Percentiles rank a stretch among this genome's conserved stretches.
These are phyloP conservation scores for Heliconius congener DNA, from an alignment of 1,140 invertebrate species.

Conservation along the genomic window DNA sequence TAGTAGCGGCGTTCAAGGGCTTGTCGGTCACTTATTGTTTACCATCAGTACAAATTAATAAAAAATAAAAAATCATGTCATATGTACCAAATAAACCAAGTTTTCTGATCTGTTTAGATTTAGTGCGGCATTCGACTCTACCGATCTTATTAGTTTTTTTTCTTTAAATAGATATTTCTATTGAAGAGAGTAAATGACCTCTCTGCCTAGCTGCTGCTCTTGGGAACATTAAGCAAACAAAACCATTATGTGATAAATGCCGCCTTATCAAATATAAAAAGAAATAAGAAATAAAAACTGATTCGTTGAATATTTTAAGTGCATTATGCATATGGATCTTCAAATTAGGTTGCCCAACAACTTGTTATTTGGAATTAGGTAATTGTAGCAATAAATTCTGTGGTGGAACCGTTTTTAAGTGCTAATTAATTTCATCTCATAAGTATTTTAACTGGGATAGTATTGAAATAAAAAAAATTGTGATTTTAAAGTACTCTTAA, in stretches of 20 bases:
- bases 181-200: too few species aligned
- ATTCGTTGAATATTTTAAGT: not conserved
- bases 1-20: constrained; percentile 43
- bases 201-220: too few species aligned
- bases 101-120: not conserved
- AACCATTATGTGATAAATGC: too few species aligned
- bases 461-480: not conserved
- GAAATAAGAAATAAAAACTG: too few species aligned
- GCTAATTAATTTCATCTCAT: not conserved
- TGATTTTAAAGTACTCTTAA: too few species aligned
- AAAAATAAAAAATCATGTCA: not conserved
- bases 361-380: not conserved
- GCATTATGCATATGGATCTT: not conserved
- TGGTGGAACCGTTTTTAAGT: not conserved
- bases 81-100: not conserved
- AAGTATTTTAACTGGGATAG: not conserved
- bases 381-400: not conserved
- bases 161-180: too few species aligned
- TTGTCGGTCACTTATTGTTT: not conserved
- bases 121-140: too few species aligned
- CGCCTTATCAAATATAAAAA: too few species aligned
- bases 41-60: not conserved
- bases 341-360: not conserved
- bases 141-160: too few species aligned
- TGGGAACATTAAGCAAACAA: too few species aligned